Base-by-base conservation (phyloP, 2,113 vertebrate species). In the Phalacrocorax aristotelis region DNA sequence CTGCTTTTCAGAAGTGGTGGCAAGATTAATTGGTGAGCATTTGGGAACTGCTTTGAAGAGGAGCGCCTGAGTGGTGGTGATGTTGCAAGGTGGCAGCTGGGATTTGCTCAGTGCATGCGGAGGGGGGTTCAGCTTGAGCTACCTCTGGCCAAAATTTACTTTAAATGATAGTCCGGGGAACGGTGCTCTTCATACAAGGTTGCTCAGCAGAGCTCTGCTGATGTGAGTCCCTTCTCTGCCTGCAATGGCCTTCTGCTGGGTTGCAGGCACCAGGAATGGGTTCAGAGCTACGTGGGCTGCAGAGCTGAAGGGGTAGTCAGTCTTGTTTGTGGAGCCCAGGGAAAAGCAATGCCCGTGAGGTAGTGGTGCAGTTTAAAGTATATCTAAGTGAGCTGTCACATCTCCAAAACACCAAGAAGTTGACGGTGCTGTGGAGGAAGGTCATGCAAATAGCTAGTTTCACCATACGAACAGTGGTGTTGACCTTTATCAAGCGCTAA, bases 1-100 rank as follows among this genome's bases (percentile, higher is more conserved):
- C 90, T 93, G 58, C 54, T 80, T 87, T 84, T 93, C 40, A 87
- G 87, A 95, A 95, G n/a, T 58, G 25, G 51, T 87, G 84, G 32
- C 27, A 64, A 54, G 44, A 83, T 88, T 89, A 95, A 66, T 72
- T 74, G 42, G 4, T 46, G 52, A 88, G 48, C 25, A 11, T 62
- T 92, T 58, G 62, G 65, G 55, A 81, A 89, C 36, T 0, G 0
- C 90, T 97, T 93, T 91, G 75, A 93, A 85, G 74, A 86, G n/a
- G 9, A 87, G 34, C 9, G 21, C 5, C 0, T 61, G 74, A 64
- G 38, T 20, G 42, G 34, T 88, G 68, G 13, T 87, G 36, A 13
- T 90, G 36, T 61, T 85, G 40, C n/a, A 55, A 17, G 58, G 42
- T 49, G 55, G 25, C 71, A 89, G 38, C 34, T 75, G 42, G 8